Conservation (phyloP, 2,797 vertebrate species). For the Pantherophis vulpinus region DNA sequence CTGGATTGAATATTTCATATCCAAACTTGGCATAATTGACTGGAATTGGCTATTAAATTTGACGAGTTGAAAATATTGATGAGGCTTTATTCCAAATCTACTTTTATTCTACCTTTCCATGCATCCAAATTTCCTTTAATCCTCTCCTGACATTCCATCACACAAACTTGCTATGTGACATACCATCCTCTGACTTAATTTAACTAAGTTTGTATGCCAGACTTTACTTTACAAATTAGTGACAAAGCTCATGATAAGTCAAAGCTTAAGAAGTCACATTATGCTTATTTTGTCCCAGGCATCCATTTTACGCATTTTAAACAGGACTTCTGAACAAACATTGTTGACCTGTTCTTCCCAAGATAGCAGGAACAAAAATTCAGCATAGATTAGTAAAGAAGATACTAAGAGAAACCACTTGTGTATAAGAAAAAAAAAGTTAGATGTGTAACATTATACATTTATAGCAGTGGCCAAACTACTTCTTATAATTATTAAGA, state of each 20-base stretch:
- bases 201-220: neutral
- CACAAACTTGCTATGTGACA: neutral
- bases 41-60: neutral
- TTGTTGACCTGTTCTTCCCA: neutral
- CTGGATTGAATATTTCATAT: neutral
- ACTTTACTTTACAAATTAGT: neutral
- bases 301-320: neutral
- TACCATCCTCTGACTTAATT: neutral
- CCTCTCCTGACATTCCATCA: neutral
- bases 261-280: neutral
- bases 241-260: neutral
- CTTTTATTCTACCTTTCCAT: neutral
- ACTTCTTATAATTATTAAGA: neutral
- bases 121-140: neutral
- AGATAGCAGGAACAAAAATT: neutral
- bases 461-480: neutral
- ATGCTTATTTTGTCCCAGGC: neutral
- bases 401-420: neutral
- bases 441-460: neutral
- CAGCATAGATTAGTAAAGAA: neutral
- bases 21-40: neutral
- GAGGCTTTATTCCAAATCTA: neutral
- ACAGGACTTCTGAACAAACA: neutral
- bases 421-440: neutral
- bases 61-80: neutral